These are phyloP conservation scores for Papilio dardanus DNA, from an alignment of 1,140 invertebrate genomes.

Conservation along the genomic window DNA sequence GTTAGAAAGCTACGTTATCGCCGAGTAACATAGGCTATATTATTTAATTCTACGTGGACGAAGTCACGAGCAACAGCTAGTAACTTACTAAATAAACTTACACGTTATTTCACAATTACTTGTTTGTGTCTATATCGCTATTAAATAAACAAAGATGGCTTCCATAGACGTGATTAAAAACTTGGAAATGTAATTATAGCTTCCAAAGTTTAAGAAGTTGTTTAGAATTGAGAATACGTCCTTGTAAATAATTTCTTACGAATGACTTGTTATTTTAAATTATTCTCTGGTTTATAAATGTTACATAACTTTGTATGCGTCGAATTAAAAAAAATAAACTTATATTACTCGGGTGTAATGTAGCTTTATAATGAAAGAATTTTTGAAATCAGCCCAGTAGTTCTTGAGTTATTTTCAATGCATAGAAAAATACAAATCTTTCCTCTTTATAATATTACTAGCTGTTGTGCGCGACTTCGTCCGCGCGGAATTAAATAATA, in stretches of 20 bases:
- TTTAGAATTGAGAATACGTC: background rate
- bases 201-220: conserved; percentile 2
- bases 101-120: background rate
- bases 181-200: conserved; percentile 4
- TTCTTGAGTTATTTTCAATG: no score
- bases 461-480: no score
- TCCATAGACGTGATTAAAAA: background rate
- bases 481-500: no score
- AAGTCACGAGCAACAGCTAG: no score
- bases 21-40: no score
- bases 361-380: no score
- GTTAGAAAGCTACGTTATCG: no score
- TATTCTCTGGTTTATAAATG: background rate
- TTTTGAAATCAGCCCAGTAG: no score
- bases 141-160: conserved; percentile 3
- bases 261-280: background rate
- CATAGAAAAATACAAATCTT: no score
- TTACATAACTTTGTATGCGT: background rate
- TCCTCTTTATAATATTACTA: no score
- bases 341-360: background rate
- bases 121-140: background rate
- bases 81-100: no score
- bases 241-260: background rate
- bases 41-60: no score
- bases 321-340: background rate